phyloP scores from a whole-genome alignment of 2,113 vertebrate species.

The Saguinus imperator region DNA sequence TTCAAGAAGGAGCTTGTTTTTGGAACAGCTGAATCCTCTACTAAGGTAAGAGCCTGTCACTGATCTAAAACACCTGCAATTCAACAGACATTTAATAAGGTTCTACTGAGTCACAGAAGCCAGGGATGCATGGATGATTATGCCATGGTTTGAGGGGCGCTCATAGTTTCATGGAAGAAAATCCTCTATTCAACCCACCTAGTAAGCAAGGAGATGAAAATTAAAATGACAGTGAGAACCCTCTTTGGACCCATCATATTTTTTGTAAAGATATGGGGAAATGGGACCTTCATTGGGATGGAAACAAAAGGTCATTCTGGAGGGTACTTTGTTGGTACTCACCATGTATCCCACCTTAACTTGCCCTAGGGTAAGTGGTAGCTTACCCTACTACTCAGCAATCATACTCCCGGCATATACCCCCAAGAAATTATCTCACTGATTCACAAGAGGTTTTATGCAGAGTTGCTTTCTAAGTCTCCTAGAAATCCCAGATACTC shows the following conservation, averaged over 20 bases:
- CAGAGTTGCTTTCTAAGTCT: neutral
- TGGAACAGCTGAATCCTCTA: neutral
- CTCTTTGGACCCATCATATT: neutral
- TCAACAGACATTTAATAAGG: neutral
- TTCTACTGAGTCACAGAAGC: neutral
- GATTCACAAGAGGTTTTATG: neutral
- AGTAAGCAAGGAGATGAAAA: neutral
- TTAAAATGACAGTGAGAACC: neutral
- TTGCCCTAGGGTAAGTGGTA: neutral
- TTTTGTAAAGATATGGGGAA: neutral
- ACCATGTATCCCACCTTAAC: accelerated
- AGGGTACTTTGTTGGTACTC: neutral
- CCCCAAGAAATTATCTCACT: neutral
- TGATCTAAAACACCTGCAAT: neutral
- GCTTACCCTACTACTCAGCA: neutral
- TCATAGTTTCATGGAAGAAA: neutral
- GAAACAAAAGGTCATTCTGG: neutral
- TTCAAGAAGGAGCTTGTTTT: neutral
- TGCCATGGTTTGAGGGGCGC: neutral
- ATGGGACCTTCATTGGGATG: neutral
- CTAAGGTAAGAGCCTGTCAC: neutral
- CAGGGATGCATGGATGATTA: neutral
- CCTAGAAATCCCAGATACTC: neutral
- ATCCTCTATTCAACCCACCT: neutral
- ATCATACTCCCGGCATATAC: neutral